Base-by-base conservation (phyloP, 1,140 invertebrate genomes). In the Rhopalosiphum maidis region DNA sequence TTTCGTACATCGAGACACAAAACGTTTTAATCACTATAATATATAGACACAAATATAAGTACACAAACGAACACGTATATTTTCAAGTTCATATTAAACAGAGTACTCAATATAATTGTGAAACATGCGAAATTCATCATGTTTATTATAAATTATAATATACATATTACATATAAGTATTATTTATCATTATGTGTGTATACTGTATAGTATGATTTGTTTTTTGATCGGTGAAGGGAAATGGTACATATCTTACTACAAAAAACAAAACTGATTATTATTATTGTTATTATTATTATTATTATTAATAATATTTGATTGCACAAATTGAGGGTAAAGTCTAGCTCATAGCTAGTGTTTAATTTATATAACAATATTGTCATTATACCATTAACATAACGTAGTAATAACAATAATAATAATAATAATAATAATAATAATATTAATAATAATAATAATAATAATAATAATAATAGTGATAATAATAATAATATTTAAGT, bases 291-390 rank as follows among this genome's bases (percentile, higher is more conserved):
- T 68, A 60, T 60, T 68, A 68, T 68, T 68, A 60, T 60, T 60
- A n/a, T 68, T 68, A 68, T 68, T n/a, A 68, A 68, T 68, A 30
- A n/a, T 90, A 68, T 60, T 60, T 23, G 51, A 93, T 93, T 93
- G 91, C 91, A 93, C 91, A 93, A 48, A 54, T n/a, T 91, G 9
- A 43, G 90, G 90, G 55, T 83, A 91, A 91, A 54, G 91, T 82
- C 35, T 48, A 83, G 48, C 82, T 93, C 41, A 30, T 68, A 41
- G 22, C 77, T 91, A 91, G 25, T 43, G 11, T 90, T n/a, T 30
- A 68, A 30, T 30, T 68, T 68, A 55, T 25, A 25, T 55, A 68
- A 68, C 30, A 68, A 68, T 68, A 68, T 68, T 68, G 60, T n/a
- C 30, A 30, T 68, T 68, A 35, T 85, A 92, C n/a, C 35, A 54